Evolutionary conservation across 2,113 vertebrate species (phyloP), one percentile per base, ranked within the genome.

Genomic region (Chionis minor): DNA sequence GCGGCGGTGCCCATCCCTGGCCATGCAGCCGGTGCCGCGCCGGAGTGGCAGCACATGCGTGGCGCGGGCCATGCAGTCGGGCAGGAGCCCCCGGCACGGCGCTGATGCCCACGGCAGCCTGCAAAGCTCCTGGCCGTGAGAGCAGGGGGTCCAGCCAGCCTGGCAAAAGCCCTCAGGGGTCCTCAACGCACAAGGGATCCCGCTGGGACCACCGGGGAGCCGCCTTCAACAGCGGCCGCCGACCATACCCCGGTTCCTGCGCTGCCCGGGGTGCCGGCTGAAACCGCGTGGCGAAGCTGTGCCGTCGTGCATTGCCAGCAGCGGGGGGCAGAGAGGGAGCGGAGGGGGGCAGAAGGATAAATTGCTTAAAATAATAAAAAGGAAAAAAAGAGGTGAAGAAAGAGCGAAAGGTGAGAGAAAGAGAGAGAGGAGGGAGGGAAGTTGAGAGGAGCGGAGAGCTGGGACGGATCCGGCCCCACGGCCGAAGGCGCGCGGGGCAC

Each of bases 201-300:
- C 17, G 15, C 5, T 10, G 9, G 56, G 79, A 40, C 6, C 61
- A 33, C 4, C 4, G 4, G n/a, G 95, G 87, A 59, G 47, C 35
- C 10, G 5, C 95, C 35, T 86, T 33, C 90, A 44, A 15, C 74
- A 74, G 40, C 81, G 63, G 89, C 83, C 63, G 6, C 74, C 16
- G 22, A 4, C 35, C 65, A 40, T 49, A 24, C 15, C n/a, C 62
- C 10, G 1, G 20, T 81, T n/a, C 82, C 51, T 27, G 44, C 44
- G 44, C 44, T 44, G 44, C 44, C 44, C 47, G 47, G 47, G 47
- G 47, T 47, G 47, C 47, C 47, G 47, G 47, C 88, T 75, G 92
- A 89, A 94, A 88, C 32, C 9, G 40, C 56, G 88, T 63, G 94
- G 92, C 67, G 88, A 98, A 98, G 96, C 95, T 82, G 92, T 45